phyloP scores from a whole-genome alignment of 2,113 vertebrate species.

The Isurus oxyrinchus region DNA sequence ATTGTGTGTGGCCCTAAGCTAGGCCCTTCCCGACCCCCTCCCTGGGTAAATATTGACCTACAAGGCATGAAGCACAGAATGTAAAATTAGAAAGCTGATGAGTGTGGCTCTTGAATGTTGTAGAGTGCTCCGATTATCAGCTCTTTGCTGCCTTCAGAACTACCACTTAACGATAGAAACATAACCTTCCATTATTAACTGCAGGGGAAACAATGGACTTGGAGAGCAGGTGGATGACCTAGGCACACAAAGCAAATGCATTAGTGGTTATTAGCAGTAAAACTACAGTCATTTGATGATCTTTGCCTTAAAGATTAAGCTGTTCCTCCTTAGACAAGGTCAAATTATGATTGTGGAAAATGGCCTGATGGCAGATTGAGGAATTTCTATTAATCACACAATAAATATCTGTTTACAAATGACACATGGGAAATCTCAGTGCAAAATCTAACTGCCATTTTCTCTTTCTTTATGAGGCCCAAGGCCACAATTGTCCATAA shows the following conservation, averaged over 20 bases:
- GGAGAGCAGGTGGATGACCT: not conserved
- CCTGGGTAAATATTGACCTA: no score
- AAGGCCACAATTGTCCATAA: not conserved
- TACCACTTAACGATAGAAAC: no score
- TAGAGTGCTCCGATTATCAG: no score
- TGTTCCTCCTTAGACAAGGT: not conserved
- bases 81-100: no score
- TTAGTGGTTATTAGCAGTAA: not conserved
- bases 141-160: no score
- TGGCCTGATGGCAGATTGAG: not conserved
- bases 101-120: no score
- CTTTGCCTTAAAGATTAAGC: not conserved
- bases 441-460: not conserved
- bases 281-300: not conserved
- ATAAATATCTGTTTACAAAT: not conserved
- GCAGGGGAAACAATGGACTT: not conserved
- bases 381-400: not conserved
- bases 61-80: no score
- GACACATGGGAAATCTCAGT: not conserved
- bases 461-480: not conserved
- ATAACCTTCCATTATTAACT: slow-evolving; percentile 9
- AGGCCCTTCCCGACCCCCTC: no score
- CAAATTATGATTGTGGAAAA: not conserved
- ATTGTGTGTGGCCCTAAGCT: no score
- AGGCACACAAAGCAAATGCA: not conserved